These are phyloP conservation scores for Urophycis tenuis DNA, from an alignment of 2,797 vertebrate genomes.

Conservation along the genomic window DNA sequence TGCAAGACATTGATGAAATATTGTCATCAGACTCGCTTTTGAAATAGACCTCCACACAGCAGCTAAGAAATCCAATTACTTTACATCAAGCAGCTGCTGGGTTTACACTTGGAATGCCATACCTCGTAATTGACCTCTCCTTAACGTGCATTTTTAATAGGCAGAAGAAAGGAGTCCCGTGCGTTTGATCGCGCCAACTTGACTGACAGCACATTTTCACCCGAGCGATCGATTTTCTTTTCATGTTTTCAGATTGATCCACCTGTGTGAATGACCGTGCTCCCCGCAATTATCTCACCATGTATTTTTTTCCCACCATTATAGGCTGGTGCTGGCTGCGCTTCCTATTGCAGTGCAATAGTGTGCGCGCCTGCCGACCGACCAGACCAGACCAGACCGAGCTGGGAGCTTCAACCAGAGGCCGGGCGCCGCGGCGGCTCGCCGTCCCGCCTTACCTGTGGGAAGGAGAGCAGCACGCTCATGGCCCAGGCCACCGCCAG, in stretches of 20 bases:
- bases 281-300: background rate
- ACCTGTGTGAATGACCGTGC: background rate
- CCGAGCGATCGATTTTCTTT: background rate
- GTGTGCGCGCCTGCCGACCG: background rate
- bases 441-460: constrained; percentile 63
- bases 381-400: too few species aligned
- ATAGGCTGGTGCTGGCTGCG: background rate
- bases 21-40: background rate
- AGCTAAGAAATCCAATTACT: background rate
- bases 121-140: background rate
- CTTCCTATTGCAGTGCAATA: background rate
- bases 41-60: background rate
- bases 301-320: background rate
- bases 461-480: constrained; percentile 71
- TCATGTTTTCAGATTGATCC: background rate
- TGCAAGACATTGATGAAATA: background rate
- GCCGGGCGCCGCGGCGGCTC: too few species aligned
- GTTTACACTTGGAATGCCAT: background rate
- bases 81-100: background rate
- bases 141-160: background rate
- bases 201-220: background rate
- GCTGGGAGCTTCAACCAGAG: too few species aligned
- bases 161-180: background rate
- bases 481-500: constrained; percentile 74
- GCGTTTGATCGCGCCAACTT: background rate